Percentiles rank a stretch among this genome's conserved stretches.
These are phyloP conservation scores for Coptodon bakossiorum DNA, from an alignment of 2,113 vertebrate genomes.

Conservation along the genomic window DNA sequence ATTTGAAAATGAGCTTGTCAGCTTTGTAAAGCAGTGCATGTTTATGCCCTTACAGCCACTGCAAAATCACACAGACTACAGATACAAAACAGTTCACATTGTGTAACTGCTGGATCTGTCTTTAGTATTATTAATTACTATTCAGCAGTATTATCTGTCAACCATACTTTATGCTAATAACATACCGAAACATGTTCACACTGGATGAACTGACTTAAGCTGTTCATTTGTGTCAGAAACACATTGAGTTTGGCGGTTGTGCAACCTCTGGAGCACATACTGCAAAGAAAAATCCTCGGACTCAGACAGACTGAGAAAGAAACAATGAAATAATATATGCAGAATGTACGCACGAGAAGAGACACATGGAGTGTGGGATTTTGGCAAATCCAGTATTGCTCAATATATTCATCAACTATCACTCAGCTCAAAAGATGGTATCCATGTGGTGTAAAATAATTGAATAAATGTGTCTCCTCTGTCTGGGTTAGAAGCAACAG, in stretches of 20 bases:
- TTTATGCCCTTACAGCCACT: not conserved
- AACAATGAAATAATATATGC: not conserved
- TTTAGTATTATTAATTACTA: not conserved
- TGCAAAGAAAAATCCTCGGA: not conserved
- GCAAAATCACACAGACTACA: not conserved
- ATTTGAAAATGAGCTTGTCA: constrained; percentile 22
- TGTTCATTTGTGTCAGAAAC: constrained; percentile 28
- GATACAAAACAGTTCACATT: not conserved
- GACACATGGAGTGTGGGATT: not conserved
- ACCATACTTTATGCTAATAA: not conserved
- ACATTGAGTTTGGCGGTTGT: constrained; percentile 17
- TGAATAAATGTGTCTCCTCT: not conserved
- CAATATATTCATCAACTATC: not conserved
- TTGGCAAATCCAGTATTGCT: not conserved
- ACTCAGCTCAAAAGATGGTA: not conserved
- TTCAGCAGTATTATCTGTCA: constrained; percentile 19
- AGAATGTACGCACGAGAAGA: not conserved
- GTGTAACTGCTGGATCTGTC: not conserved
- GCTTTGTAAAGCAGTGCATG: not conserved
- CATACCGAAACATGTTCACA: not conserved
- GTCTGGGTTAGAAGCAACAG: constrained; percentile 3
- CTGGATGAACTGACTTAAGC: constrained; percentile 1
- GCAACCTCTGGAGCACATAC: constrained; percentile 26
- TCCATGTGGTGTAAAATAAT: constrained; percentile 1
- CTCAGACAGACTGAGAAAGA: not conserved